phyloP scores from a whole-genome alignment of 2,888 invertebrate genomes.

The Malachius bipustulatus region DNA sequence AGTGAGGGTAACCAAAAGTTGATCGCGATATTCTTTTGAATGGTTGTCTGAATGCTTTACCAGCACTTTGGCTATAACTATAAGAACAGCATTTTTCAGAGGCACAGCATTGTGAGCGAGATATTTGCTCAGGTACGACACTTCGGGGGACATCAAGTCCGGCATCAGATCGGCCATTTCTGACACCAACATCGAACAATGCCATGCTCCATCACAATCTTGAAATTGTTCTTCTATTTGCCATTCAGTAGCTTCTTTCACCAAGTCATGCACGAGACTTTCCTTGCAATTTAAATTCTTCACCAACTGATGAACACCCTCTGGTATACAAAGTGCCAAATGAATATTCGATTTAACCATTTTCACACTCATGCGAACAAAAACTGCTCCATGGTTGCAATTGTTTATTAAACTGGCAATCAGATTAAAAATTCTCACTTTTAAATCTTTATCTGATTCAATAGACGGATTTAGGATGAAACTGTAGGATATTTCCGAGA shows the following conservation, averaged over 20 bases:
- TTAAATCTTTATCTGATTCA: conserved; percentile 47
- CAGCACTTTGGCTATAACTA: conserved; percentile 71
- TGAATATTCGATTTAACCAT: conserved; percentile 64
- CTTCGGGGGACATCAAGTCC: conserved; percentile 31
- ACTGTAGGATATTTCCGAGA: conserved; percentile 65
- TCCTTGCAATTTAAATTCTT: conserved; percentile 52
- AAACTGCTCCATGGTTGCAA: conserved; percentile 71
- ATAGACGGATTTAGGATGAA: conserved; percentile 50
- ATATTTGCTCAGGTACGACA: conserved; percentile 29
- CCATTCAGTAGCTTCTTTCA: conserved; percentile 55
- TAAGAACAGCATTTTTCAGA: conserved; percentile 68
- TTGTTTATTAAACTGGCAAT: conserved; percentile 68
- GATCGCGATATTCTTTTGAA: conserved; percentile 44
- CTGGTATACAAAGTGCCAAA: conserved; percentile 53
- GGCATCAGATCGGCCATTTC: conserved; percentile 31
- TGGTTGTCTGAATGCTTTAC: conserved; percentile 60
- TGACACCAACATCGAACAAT: conserved; percentile 28
- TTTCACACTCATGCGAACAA: conserved; percentile 60
- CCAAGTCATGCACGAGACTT: conserved; percentile 59
- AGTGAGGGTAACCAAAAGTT: conserved; percentile 64
- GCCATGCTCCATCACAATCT: conserved; percentile 32
- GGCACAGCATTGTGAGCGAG: conserved; percentile 40
- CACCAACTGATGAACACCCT: conserved; percentile 57
- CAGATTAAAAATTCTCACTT: conserved; percentile 64
- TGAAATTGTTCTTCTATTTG: conserved; percentile 42